These are phyloP conservation scores for Passer domesticus DNA, from an alignment of 2,113 vertebrate genomes.

Conservation along the genomic window DNA sequence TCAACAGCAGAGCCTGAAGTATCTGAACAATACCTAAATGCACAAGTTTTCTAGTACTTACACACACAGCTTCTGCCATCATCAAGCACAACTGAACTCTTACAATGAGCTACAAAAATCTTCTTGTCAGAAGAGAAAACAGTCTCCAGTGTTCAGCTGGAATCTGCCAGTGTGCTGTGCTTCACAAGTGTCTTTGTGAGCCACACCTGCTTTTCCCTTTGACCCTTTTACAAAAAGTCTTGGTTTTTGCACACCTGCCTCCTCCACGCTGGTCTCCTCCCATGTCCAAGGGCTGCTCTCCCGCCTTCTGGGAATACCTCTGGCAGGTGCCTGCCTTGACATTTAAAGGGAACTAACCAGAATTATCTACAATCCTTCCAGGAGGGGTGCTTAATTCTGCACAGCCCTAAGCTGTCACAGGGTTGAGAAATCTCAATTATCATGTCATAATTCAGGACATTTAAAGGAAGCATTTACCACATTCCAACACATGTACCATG, in stretches of 20 bases:
- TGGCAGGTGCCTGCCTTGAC: neutral
- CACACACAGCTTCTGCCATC: neutral
- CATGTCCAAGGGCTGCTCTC: accelerated
- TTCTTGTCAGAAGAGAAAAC: neutral
- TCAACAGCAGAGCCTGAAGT: neutral
- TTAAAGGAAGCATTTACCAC: neutral
- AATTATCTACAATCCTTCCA: neutral
- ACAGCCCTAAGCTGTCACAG: neutral
- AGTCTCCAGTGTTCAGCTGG: neutral
- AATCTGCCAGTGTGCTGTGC: accelerated
- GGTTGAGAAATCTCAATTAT: neutral
- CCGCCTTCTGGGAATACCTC: neutral
- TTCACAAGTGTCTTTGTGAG: neutral
- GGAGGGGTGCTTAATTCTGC: neutral
- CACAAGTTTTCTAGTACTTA: neutral
- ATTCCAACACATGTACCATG: accelerated
- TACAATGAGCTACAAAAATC: neutral
- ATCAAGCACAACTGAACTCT: neutral
- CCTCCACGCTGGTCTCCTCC: neutral
- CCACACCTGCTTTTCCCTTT: neutral
- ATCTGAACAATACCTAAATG: neutral
- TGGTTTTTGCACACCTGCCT: neutral
- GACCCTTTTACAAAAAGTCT: neutral
- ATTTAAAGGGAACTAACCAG: neutral
- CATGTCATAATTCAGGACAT: neutral